Evolutionary conservation across 2,888 invertebrate genomes (phyloP), one percentile per base, ranked within the genome.

Genomic region (Endomychus coccineus): DNA sequence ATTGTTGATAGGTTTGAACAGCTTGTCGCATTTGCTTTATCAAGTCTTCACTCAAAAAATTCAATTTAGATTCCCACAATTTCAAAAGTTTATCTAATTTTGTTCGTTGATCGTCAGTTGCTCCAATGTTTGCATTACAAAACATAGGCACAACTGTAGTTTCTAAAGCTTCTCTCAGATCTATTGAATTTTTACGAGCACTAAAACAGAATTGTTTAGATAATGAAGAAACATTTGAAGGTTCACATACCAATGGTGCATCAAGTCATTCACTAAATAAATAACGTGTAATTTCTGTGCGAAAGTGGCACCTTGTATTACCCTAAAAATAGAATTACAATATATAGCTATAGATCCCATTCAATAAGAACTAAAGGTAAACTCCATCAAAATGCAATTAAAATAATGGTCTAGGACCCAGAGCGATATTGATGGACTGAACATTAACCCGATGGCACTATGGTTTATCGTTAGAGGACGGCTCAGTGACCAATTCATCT

Each of bases 111-210:
- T 94, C 94, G 40, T 87, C 86, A 11, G 78, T 83, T 22, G 88
- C 85, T 50, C 81, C 81, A 62, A 85, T 76, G 65, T 83, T 82
- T 50, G 95, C 84, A 67, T 88, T 89, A 71, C 95, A 95, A 75
- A 95, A 98, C 84, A 97, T 91, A 55, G 96, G 94, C 58, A 96
- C 89, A 55, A 97, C 94, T 58, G 95, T 91, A 62, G 81, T 82
- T 73, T 94, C 92, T 69, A 98, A 75, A 61, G 88, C 83, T 69
- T 85, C 84, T 71, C 92, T 89, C 66, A 97, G 76, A 63, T 90
- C 89, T 68, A 87, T 85, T 43, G 88, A 86, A 72, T 89, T 91
- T 75, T 96, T 97, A 62, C 96, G 78, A 61, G 91, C 88, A 74
- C 96, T 96, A 74, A 67, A 79, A 65, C 48, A 45, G n/a, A n/a